Evolutionary conservation across 2,797 vertebrate genomes (phyloP).

Genomic region (Smutsia gigantea): DNA sequence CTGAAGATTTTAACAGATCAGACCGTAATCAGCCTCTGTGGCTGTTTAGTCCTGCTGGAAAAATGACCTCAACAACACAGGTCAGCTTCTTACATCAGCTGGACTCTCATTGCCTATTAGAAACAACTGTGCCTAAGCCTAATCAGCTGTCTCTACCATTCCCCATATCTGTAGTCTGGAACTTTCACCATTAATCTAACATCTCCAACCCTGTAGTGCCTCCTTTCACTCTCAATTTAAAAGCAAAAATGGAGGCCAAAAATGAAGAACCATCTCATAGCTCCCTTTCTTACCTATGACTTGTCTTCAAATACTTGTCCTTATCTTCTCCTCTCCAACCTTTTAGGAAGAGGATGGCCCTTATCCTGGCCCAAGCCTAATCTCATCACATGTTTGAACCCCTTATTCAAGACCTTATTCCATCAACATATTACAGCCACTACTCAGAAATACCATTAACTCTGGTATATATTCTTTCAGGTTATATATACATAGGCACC

Average conservation of each 20-base stretch:
- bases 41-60: not conserved
- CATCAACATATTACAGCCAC: not conserved
- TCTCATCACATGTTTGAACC: not conserved
- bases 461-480: not conserved
- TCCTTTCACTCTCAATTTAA: not conserved
- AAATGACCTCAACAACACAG: not conserved
- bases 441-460: constrained; percentile 26
- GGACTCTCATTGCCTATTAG: not conserved
- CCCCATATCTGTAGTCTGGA: not conserved
- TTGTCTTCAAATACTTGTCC: not conserved
- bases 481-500: not conserved
- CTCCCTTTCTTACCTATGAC: not conserved
- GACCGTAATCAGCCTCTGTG: not conserved
- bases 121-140: not conserved
- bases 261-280: not conserved
- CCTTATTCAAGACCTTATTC: not conserved
- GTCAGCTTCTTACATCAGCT: not conserved
- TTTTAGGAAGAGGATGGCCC: not conserved
- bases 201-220: not conserved
- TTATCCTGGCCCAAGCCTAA: not conserved
- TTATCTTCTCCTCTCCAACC: not conserved
- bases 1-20: not conserved
- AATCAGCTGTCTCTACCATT: not conserved
- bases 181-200: not conserved
- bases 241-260: not conserved